A percentile compares a stretch with the other conserved stretches of the same genome.
Conservation (phyloP, 2,797 vertebrate genomes). For the Cygnus olor region DNA sequence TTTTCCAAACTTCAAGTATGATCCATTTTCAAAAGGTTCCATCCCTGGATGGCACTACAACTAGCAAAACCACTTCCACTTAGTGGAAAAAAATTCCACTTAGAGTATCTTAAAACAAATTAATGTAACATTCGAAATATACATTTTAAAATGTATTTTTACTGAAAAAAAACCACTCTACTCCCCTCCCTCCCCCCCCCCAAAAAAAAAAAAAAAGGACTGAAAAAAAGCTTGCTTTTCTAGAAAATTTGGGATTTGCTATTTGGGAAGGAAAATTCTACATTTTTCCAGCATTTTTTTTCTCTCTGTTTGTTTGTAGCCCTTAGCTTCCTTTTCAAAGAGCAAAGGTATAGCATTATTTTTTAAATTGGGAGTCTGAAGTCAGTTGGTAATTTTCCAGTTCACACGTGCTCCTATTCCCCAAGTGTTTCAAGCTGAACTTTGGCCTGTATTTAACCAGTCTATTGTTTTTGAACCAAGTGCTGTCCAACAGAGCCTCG, state of each 20-base stretch:
- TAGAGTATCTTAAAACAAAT: not conserved
- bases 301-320: not conserved
- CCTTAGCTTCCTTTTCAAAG: not conserved
- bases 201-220: not conserved
- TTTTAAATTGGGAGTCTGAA: not conserved
- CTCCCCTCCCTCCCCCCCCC: too few species aligned
- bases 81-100: not conserved
- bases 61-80: not conserved
- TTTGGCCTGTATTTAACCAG: not conserved
- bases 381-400: not conserved
- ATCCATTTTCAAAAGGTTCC: not conserved
- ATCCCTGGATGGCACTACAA: not conserved
- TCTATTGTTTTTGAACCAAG: not conserved
- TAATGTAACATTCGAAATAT: not conserved
- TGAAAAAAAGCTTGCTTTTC: not conserved
- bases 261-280: not conserved
- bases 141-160: not conserved
- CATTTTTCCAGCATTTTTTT: not conserved
- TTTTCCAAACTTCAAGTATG: not conserved
- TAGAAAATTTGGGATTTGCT: not conserved
- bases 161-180: too few species aligned
- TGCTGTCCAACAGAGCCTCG: not conserved
- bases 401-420: not conserved
- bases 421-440: not conserved
- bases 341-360: not conserved